Conservation (phyloP, 2,888 invertebrate species). For the Leptothorax acervorum region DNA sequence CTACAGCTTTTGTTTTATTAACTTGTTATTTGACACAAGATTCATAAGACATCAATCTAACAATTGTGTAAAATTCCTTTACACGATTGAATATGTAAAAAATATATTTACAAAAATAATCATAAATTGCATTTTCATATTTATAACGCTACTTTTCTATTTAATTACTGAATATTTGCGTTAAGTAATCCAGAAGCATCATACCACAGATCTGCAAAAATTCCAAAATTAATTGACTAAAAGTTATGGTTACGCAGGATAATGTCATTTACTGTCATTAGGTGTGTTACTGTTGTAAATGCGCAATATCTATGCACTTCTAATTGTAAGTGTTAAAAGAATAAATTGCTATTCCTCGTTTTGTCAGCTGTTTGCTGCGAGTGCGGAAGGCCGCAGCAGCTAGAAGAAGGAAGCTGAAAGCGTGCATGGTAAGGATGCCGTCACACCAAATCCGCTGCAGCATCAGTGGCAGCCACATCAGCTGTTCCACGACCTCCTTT, state of each 20-base stretch:
- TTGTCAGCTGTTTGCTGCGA: background rate
- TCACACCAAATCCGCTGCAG: conserved; percentile 41
- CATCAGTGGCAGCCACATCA: conserved; percentile 61
- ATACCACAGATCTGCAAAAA: background rate
- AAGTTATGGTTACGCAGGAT: background rate
- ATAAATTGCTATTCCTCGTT: conserved; percentile 5
- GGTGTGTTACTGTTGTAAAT: background rate
- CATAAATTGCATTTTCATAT: background rate
- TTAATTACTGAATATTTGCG: background rate
- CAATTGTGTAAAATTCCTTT: background rate
- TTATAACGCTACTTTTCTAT: background rate
- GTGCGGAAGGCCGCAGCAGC: background rate
- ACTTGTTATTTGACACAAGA: background rate
- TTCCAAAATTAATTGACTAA: background rate
- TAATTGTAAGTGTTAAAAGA: background rate
- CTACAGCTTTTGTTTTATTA: background rate
- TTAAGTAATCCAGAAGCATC: background rate
- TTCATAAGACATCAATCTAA: background rate
- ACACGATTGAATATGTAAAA: background rate
- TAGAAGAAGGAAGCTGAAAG: conserved; percentile 4
- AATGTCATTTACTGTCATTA: background rate
- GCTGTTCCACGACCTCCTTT: conserved; percentile 79
- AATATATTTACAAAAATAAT: background rate
- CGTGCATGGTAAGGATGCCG: conserved; percentile 28
- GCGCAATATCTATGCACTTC: background rate